Percentiles rank a stretch among this genome's conserved stretches.
Conservation (phyloP, 1,140 invertebrate genomes). For the Macrocentrus cingulum region DNA sequence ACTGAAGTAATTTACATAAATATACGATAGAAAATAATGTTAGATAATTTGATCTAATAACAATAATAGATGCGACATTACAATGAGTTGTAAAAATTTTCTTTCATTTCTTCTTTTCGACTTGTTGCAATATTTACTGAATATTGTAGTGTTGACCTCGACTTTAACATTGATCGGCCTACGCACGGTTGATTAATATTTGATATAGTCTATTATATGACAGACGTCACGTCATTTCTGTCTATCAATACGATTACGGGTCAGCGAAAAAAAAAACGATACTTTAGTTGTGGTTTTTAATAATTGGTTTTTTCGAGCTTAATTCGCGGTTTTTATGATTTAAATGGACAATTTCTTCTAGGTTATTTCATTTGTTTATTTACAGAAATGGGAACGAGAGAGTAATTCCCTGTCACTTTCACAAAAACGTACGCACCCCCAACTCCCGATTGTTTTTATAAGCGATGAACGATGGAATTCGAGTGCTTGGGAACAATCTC, state of each 20-base stretch:
- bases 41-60: no score
- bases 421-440: conserved; percentile 59
- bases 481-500: conserved; percentile 62
- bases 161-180: conserved; percentile 19
- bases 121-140: not conserved
- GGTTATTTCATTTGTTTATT: conserved; percentile 19
- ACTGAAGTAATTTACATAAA: no score
- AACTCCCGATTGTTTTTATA: conserved; percentile 59
- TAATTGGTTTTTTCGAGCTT: not conserved
- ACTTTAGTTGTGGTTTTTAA: no score
- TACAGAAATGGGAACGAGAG: conserved; percentile 71
- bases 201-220: not conserved
- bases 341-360: not conserved
- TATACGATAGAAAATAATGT: no score
- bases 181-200: conserved; percentile 10
- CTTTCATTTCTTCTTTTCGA: no score
- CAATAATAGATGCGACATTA: no score
- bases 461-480: conserved; percentile 61
- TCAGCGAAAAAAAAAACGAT: no score
- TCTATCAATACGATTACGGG: no score
- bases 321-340: not conserved
- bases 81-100: no score
- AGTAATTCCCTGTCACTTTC: conserved; percentile 65
- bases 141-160: conserved; percentile 12
- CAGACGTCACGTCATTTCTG: not conserved